A percentile compares a stretch with the other conserved stretches of the same genome.
Conservation (phyloP, 2,888 invertebrate species). For the Malachius bipustulatus region DNA sequence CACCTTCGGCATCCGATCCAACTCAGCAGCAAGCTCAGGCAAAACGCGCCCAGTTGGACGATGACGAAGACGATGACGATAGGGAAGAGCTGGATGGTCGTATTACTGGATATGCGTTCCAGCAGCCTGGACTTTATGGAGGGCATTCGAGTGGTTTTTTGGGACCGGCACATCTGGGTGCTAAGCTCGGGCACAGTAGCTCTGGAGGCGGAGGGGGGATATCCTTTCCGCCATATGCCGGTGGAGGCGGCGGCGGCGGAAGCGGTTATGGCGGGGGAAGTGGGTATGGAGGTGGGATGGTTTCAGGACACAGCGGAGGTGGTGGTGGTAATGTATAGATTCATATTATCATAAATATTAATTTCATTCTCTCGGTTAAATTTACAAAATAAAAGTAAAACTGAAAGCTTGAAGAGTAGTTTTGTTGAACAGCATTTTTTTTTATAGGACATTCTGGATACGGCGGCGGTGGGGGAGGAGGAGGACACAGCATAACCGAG, state of each 20-base stretch:
- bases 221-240: constrained; percentile 4
- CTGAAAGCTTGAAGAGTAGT: no score
- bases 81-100: constrained; percentile 50
- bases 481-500: no score
- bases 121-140: constrained; percentile 23
- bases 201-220: constrained; percentile 8
- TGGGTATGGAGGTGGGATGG: constrained; percentile 5
- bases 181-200: constrained; percentile 5
- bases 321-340: constrained; percentile 1
- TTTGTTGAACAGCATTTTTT: constrained; percentile 12
- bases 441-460: constrained; percentile 14
- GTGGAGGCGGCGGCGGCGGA: constrained; percentile 6
- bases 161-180: constrained; percentile 5
- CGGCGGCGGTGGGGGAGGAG: constrained; percentile 32
- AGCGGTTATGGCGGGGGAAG: neutral
- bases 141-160: constrained; percentile 5
- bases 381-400: no score
- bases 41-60: constrained; percentile 25
- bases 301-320: constrained; percentile 25
- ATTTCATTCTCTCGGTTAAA: constrained; percentile 4
- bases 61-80: constrained; percentile 32
- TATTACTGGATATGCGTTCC: constrained; percentile 40
- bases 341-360: neutral
- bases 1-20: no score
- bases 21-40: constrained; percentile 26